A percentile compares a stretch with the other conserved stretches of the same genome.
Conservation (phyloP, 2,888 invertebrate genomes). For the Netelia inedita region DNA sequence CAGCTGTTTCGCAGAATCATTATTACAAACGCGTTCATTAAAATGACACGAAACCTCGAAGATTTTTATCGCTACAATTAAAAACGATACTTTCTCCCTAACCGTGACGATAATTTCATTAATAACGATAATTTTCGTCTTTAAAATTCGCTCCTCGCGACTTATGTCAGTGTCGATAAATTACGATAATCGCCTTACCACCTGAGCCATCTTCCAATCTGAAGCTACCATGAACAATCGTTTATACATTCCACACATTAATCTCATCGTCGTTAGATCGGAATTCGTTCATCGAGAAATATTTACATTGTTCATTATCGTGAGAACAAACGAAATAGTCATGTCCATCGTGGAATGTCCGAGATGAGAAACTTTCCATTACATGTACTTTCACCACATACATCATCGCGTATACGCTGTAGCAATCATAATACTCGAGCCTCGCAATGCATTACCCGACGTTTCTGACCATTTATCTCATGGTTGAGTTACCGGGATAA, state of each 20-base stretch:
- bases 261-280: too few species aligned
- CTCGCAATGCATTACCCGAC: background rate
- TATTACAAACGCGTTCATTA: background rate
- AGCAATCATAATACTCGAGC: background rate
- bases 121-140: background rate
- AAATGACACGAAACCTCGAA: background rate
- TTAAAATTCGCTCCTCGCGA: background rate
- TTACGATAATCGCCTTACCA: too few species aligned
- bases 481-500: background rate
- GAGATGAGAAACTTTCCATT: constrained; percentile 10
- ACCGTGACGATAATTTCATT: background rate
- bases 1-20: constrained; percentile 44
- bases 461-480: background rate
- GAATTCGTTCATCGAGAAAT: background rate
- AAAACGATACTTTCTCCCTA: background rate
- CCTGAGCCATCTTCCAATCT: too few species aligned
- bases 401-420: background rate
- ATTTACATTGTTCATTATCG: background rate
- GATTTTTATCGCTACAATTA: too few species aligned
- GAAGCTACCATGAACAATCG: too few species aligned
- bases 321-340: background rate
- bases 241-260: too few species aligned
- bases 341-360: constrained; percentile 2
- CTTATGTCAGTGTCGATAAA: too few species aligned
- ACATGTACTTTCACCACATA: background rate